These are phyloP conservation scores for Poliocrania exsul DNA, from an alignment of 2,797 vertebrate species.

Conservation along the genomic window DNA sequence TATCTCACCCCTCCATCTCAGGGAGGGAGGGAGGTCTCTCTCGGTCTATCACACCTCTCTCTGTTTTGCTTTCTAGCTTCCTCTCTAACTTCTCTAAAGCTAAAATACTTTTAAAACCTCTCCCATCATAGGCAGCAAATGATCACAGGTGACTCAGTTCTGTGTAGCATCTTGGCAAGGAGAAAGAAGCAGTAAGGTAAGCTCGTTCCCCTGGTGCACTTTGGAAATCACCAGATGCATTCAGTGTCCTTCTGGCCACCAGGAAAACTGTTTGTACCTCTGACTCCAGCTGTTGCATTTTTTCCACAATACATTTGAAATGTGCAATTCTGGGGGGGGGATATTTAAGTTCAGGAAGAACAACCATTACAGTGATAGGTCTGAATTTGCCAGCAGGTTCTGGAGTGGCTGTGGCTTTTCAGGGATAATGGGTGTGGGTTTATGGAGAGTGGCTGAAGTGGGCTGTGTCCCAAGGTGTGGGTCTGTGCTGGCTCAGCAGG, in stretches of 20 bases:
- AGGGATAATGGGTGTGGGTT: neutral
- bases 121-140: neutral
- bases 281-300: neutral
- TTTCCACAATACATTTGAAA: neutral
- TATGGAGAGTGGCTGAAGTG: neutral
- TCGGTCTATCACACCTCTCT: neutral
- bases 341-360: neutral
- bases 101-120: neutral
- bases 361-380: fast-evolving
- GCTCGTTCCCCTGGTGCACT: neutral
- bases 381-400: neutral
- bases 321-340: fast-evolving
- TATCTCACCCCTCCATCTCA: neutral
- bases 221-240: neutral
- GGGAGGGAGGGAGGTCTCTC: neutral
- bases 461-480: fast-evolving
- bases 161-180: neutral
- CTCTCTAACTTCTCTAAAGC: neutral
- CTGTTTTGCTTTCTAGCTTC: neutral
- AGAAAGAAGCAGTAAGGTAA: neutral
- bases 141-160: neutral
- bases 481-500: neutral
- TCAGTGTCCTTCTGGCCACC: neutral
- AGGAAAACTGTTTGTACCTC: fast-evolving
- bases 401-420: neutral